These are phyloP conservation scores for Furnarius figulus DNA, from an alignment of 2,113 vertebrate species.

Conservation along the genomic window DNA sequence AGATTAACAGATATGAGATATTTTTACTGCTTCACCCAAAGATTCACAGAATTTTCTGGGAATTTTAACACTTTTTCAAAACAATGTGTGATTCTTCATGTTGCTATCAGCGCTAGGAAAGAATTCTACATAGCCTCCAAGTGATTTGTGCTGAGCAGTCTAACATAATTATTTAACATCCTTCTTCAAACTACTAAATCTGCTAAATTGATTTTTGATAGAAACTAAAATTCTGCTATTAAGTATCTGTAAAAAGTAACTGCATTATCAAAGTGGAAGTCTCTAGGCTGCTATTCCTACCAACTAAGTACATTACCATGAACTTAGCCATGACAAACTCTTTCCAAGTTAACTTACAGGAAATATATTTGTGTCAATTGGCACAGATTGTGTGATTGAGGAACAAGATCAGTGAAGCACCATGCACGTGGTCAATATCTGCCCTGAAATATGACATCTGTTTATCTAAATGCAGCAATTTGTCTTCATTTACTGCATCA, in stretches of 20 bases:
- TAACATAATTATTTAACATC: constrained; percentile 51
- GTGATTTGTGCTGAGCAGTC: constrained; percentile 33
- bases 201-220: constrained; percentile 32
- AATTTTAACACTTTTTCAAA: constrained; percentile 65
- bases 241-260: constrained; percentile 45
- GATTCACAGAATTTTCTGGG: constrained; percentile 56
- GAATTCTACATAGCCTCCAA: constrained; percentile 28
- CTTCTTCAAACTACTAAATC: constrained; percentile 60
- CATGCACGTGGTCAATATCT: background rate
- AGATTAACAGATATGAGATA: constrained; percentile 54
- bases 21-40: constrained; percentile 54
- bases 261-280: constrained; percentile 13
- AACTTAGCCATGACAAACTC: constrained; percentile 3
- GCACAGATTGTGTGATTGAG: background rate
- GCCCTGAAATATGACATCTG: background rate
- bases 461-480: background rate
- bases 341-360: background rate
- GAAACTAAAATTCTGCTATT: constrained; percentile 5
- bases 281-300: constrained; percentile 8
- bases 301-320: background rate
- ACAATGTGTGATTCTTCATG: constrained; percentile 49
- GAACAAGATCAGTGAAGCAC: background rate
- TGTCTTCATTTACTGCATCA: background rate
- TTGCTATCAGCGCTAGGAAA: background rate
- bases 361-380: background rate